phyloP scores from a whole-genome alignment of 2,113 vertebrate genomes.

The Anseranas semipalmata region DNA sequence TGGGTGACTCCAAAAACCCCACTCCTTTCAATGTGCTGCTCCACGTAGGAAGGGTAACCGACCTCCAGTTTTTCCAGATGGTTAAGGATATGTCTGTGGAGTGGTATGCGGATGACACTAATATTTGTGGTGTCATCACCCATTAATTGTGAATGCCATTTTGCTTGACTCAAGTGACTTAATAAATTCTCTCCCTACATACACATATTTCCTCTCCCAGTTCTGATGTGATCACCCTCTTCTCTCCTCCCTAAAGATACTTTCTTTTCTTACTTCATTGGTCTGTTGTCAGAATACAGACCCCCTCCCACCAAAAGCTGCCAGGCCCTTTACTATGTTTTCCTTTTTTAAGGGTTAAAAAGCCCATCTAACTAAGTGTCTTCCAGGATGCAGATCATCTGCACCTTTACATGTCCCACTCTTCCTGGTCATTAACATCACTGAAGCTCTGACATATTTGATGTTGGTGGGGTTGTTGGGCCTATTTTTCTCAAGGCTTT shows the following conservation, averaged over 20 bases:
- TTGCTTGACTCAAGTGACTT: not conserved
- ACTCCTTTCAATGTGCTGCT: not conserved
- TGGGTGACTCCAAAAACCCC: not conserved
- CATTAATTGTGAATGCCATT: not conserved
- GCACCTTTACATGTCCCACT: not conserved
- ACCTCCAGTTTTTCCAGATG: not conserved
- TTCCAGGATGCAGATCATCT: not conserved
- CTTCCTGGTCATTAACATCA: not conserved
- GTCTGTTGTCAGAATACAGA: not conserved
- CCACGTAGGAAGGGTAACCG: not conserved
- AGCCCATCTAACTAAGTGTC: not conserved
- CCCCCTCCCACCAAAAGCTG: no score
- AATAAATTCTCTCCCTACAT: not conserved
- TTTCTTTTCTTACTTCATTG: not conserved
- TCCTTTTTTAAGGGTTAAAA: not conserved
- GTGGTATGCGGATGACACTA: not conserved
- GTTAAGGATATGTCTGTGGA: not conserved
- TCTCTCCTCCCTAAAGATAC: not conserved
- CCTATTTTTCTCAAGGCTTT: not conserved
- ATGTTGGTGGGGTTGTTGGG: accelerated
- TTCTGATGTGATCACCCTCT: not conserved
- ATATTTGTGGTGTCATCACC: not conserved
- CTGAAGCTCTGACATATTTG: not conserved
- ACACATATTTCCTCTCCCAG: no score
- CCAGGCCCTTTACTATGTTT: not conserved